Base-by-base conservation (phyloP, 2,888 invertebrate species). In the Saturnia japonica region DNA sequence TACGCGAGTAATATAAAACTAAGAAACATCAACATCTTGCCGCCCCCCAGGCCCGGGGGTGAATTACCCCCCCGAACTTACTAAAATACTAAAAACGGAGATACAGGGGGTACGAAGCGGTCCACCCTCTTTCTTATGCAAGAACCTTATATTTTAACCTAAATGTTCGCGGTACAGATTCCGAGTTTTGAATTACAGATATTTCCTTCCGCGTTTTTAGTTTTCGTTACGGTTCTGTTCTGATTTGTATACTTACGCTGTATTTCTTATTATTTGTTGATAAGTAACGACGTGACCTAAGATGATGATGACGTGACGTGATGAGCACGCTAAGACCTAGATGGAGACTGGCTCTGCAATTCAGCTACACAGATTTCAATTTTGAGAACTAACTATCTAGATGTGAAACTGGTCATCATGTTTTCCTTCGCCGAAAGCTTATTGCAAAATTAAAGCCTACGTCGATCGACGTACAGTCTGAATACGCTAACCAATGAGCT, bases 51-150 rank as follows among this genome's bases (percentile, higher is more conserved):
- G 79, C 80, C 76, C 79, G 81, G 84, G 84, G 89, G 93, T 91
- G 90, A 89, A 91, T 90, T 91, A 90, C 85, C 89, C 85, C 88
- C 93, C 92, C 89, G 90, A 94, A 94, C 94, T 94, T 93, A 94
- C 93, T 94, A 94, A 94, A 94, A 93, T 94, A 94, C 93, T 94
- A 94, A 94, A 94, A 94, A 94, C 94, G 93, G 92, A 93, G 93
- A 94, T 94, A 93, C 91, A 87, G 89, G 83, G 91, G 82, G 9
- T 81, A 78, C 57, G 69, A 76, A 75, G 88, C 87, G 64, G 64
- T 89, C 88, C 86, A 87, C 81, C 80, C 90, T 87, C 87, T 93
- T 94, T 93, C 93, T 94, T 93, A 94, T 94, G 93, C 94, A 94
- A 93, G 93, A 92, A 91, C 92, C 92, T 94, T 93, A 91, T 91